Base-by-base conservation (phyloP, 2,888 invertebrate species). In the Subacronicta megacephala region DNA sequence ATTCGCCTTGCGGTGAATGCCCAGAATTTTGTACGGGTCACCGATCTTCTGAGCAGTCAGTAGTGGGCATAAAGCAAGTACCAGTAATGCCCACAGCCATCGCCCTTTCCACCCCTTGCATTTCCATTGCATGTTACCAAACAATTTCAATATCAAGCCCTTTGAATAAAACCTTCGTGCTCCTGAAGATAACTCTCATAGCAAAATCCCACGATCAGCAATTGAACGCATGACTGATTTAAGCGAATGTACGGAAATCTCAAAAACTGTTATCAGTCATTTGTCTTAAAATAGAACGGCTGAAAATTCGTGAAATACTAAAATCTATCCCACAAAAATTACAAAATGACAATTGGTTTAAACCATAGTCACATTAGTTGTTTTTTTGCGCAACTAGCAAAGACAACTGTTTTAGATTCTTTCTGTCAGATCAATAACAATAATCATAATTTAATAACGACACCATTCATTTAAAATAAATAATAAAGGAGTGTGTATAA, bases 11-110 rank as follows among this genome's bases (percentile, higher is more conserved):
- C 95, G 95, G 74, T 95, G 95, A 41, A 99, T 95, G 7, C 98
- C 98, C 60, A 99, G 95, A 81, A 97, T 96, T 89, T 96, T 95
- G 89, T 98, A 98, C 6, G 98, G 98, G 94, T 98, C 97, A 89
- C 95, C 95, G 81, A 95, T 93, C 68, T 95, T 92, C 79, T 93
- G 93, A n/a, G 90, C 86, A 9, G 78, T 63, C 15, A 85, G 74
- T 50, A 90, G 57, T 37, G 85, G 79, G 52, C 83, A 83, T 44
- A 89, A 69, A 17, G 82, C 71, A 44, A 87, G 55, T 51, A 83
- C 72, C 63, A 90, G 62, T 62, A 88, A 56, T 60, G 77, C 80
- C 80, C 83, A 88, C 77, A 91, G 69, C 88, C 91, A 91, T 80
- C 82, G 86, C 83, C 87, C 86, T 80, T 82, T 87, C 88, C 85